Percentiles rank a stretch among this genome's conserved stretches.
Conservation (phyloP, 2,888 invertebrate species). For the Geotrupes spiniger region DNA sequence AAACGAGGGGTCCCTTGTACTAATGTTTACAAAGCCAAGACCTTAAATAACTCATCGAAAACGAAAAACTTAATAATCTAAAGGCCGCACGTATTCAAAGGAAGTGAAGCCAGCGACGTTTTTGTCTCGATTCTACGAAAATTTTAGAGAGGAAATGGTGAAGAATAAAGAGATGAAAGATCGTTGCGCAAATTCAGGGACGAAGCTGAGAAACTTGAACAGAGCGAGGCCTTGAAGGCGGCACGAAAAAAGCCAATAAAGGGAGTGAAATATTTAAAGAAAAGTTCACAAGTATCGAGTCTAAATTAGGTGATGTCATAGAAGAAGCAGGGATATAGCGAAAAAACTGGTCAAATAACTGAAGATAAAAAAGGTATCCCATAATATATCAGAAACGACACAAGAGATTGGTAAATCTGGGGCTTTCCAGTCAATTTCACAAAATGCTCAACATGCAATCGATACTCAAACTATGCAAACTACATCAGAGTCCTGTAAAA, state of each 20-base stretch:
- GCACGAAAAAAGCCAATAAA: conserved; percentile 88
- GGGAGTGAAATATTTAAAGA: conserved; percentile 83
- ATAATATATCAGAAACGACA: conserved; percentile 80
- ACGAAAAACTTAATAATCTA: conserved; percentile 20
- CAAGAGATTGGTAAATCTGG: conserved; percentile 86
- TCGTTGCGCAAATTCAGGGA: conserved; percentile 92
- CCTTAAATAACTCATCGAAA: no score
- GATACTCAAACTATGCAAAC: conserved; percentile 55
- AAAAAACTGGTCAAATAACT: conserved; percentile 77
- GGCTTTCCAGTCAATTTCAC: conserved; percentile 80
- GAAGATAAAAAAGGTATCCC: conserved; percentile 87
- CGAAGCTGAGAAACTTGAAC: conserved; percentile 95
- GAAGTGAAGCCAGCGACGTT: conserved; percentile 65
- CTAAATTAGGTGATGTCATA: conserved; percentile 80
- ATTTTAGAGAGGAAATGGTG: conserved; percentile 89
- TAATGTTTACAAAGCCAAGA: no score
- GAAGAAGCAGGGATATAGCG: conserved; percentile 93
- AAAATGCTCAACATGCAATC: conserved; percentile 87
- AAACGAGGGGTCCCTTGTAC: no score
- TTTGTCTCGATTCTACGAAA: conserved; percentile 84
- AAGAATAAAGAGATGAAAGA: conserved; percentile 98
- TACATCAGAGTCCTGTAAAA: conserved; percentile 70
- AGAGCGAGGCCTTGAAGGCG: conserved; percentile 93
- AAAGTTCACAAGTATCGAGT: conserved; percentile 79
- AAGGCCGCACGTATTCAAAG: conserved; percentile 52